Evolutionary conservation across 2,888 invertebrate species (phyloP).

Genomic region (Thymelicus sylvestris): DNA sequence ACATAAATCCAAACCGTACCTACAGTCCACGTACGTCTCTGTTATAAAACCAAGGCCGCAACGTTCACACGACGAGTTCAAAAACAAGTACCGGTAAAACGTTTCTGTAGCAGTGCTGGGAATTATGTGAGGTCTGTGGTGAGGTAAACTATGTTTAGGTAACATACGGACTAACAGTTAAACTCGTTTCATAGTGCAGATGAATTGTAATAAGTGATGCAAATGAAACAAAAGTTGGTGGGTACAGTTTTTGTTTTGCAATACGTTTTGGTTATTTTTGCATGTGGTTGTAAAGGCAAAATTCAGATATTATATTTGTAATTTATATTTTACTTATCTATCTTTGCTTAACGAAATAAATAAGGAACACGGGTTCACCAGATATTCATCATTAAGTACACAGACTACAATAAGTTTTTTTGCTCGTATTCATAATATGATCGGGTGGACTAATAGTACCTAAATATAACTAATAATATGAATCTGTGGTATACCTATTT

Average conservation of each 20-base stretch:
- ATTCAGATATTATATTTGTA: too few relatives aligned
- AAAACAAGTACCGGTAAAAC: constrained; percentile 37
- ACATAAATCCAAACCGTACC: constrained; percentile 40
- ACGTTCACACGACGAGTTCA: constrained; percentile 67
- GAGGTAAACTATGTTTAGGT: constrained; percentile 32
- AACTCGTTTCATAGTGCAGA: constrained; percentile 5
- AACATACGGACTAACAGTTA: constrained; percentile 21
- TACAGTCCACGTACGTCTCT: constrained; percentile 38
- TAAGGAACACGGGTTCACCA: too few relatives aligned
- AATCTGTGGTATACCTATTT: background rate
- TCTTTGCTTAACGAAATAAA: too few relatives aligned
- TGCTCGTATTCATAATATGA: too few relatives aligned
- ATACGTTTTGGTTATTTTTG: background rate
- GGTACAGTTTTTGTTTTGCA: background rate
- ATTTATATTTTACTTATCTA: too few relatives aligned
- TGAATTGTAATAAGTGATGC: constrained; percentile 9
- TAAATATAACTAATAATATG: too few relatives aligned
- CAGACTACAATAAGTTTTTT: too few relatives aligned
- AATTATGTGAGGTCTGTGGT: constrained; percentile 18
- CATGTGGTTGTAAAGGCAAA: background rate
- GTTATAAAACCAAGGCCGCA: constrained; percentile 67
- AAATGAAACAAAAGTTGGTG: background rate
- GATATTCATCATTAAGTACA: too few relatives aligned
- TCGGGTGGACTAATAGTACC: too few relatives aligned
- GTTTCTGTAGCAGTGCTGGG: constrained; percentile 36